Base-by-base conservation (phyloP, 2,888 invertebrate species). In the Meloe dianella region DNA sequence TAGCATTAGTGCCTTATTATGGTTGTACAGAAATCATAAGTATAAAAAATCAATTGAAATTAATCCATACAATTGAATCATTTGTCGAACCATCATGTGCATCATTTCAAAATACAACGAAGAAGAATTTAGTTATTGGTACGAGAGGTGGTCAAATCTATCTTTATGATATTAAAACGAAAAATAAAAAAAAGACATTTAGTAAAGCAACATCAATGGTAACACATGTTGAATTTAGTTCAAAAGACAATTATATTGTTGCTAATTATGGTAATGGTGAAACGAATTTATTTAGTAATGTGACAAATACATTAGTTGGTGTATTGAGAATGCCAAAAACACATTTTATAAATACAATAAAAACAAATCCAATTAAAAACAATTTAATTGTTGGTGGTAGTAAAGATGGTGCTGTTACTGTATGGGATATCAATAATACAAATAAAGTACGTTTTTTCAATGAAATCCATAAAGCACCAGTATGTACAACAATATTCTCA, bases 401-500 rank as follows among this genome's bases (percentile, higher is more conserved):
- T 65, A 78, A 80, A 32, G 83, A 83, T 70, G 84, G 84, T 0
- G 71, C 81, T 17, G 79, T 83, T 5, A 79, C 75, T n/a, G 77
- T 82, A 38, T 84, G 83, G 83, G 83, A 84, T 70, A 79, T 78
- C 8, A 81, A 83, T n/a, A n/a, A n/a, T 63, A 73, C 73, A 2
- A 80, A 76, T 62, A 79, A 78, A 69, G 71, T 74, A 3, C 78
- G 77, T 61, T 80, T 78, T 65, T 63, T 61, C 29, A 72, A 71
- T 35, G 72, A 72, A 10, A 76, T 78, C 30, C 89, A 89, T 74
- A 85, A 86, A 20, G 87, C 88, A 3, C 86, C 87, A 1, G 86
- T 89, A n/a, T 87, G 87, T 71, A 86, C 87, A 71, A 83, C 88
- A 65, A 81, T 85, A 35, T 89, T 85, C 79, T 88, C 88, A 0